Evolutionary conservation across 2,797 vertebrate genomes (phyloP).

Genomic region (Heteromormyrus szaboi): DNA sequence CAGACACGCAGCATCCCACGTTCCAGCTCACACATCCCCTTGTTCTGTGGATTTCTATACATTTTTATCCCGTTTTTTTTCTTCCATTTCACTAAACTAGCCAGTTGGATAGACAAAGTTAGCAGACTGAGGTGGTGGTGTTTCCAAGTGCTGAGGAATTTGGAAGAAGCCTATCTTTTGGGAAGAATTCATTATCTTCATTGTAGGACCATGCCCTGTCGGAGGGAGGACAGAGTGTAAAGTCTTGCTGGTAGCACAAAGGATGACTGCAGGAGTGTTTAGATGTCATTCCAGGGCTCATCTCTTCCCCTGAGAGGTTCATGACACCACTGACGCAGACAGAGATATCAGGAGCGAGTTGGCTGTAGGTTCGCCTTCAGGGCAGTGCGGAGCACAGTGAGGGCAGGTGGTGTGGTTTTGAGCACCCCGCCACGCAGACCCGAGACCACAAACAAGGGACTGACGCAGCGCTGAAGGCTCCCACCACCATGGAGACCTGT

Average conservation of each 20-base stretch:
- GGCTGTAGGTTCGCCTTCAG: background rate
- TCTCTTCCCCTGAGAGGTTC: background rate
- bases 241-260: constrained; percentile 14
- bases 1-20: constrained; percentile 20
- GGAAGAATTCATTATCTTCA: constrained; percentile 21
- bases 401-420: background rate
- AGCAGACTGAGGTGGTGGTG: constrained; percentile 15
- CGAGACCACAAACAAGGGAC: background rate
- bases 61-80: background rate
- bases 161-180: constrained; percentile 9
- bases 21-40: constrained; percentile 7
- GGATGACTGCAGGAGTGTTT: background rate
- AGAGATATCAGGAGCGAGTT: background rate
- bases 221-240: background rate
- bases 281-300: background rate
- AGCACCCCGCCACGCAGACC: background rate
- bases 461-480: background rate
- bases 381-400: background rate
- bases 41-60: constrained; percentile 18
- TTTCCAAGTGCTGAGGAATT: constrained; percentile 24
- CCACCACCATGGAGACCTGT: background rate
- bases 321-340: constrained; percentile 15
- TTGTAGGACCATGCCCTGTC: background rate
- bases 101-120: constrained; percentile 13
- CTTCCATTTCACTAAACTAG: constrained; percentile 1